Base-by-base conservation (phyloP, 2,888 invertebrate genomes). In the Tipula helvola region DNA sequence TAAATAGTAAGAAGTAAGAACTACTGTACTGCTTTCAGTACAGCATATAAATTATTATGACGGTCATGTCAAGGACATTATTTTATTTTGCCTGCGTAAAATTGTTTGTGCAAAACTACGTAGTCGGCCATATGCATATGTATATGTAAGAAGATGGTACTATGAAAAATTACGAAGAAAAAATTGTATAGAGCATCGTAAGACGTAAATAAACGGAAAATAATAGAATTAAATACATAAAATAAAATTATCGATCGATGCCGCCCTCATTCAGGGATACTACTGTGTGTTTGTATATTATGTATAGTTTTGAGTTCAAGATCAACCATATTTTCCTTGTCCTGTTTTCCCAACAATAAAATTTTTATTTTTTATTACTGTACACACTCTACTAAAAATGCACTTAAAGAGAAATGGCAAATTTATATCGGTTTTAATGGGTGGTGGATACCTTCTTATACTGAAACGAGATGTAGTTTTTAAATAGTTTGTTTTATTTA, bases 181-280 rank as follows among this genome's bases (percentile, higher is more conserved):
- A 71, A 71, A 71, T 52, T 71, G 28, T 71, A 71, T 28, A 28
- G 71, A 28, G 18, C 28, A 28, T 71, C 16, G 84, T 84, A 39
- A 41, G n/a, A n/a, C n/a, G n/a, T 84, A n/a, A n/a, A n/a, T n/a
- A 16, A 84, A 36, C 8, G 39, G 84, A 39, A 84, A 84, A 84
- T 39, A 84, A 7, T 84, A 39, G 16, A 84, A 84, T 84, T 84
- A n/a, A n/a, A n/a, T n/a, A n/a, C n/a, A n/a, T n/a, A n/a, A n/a
- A n/a, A n/a, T n/a, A n/a, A n/a, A n/a, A 16, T 39, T 28, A 84
- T 84, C 84, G 39, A 84, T 84, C 84, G 84, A 39, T 84, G 41
- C 41, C 39, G 84, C 84, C 39, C 84, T 84, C 39, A 39, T 84
- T 84, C 84, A 84, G 84, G 84, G 84, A 84, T 71, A 71, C 71